Evolutionary conservation across 2,888 invertebrate genomes (phyloP).

Genomic region (Encarsia formosa): DNA sequence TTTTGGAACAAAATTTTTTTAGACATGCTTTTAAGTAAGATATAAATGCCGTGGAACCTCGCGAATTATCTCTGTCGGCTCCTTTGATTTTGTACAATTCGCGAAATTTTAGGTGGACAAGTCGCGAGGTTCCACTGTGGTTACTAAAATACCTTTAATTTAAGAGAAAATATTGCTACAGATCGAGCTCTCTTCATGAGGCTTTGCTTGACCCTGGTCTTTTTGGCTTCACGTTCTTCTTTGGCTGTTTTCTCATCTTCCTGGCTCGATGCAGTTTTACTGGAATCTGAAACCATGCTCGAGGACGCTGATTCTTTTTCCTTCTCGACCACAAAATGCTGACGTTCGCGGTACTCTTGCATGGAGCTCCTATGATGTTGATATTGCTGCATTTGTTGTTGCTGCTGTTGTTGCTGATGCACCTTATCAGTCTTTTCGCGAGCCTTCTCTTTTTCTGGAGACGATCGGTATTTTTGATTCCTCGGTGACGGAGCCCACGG

Average conservation of each 20-base stretch:
- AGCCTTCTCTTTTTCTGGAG: slow-evolving; percentile 47
- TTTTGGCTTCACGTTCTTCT: slow-evolving; percentile 63
- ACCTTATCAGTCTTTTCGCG: slow-evolving; percentile 43
- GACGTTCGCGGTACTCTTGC: slow-evolving; percentile 35
- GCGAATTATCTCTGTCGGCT: no score
- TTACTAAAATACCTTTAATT: slow-evolving; percentile 63
- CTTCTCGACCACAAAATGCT: slow-evolving; percentile 27
- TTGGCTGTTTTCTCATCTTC: slow-evolving; percentile 52
- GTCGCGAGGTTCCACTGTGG: no score
- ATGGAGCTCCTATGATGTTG: slow-evolving; percentile 32
- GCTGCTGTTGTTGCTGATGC: slow-evolving; percentile 42
- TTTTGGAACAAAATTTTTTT: no score
- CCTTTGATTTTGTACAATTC: no score
- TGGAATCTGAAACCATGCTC: slow-evolving; percentile 44
- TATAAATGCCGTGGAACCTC: no score
- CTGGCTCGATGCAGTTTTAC: slow-evolving; percentile 57
- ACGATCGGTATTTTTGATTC: slow-evolving; percentile 48
- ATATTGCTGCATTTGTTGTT: slow-evolving; percentile 37
- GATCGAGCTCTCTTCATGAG: slow-evolving; percentile 80
- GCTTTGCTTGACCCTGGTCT: slow-evolving; percentile 68
- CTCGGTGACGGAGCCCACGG: slow-evolving; percentile 53
- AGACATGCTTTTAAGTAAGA: no score
- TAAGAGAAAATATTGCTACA: slow-evolving; percentile 80
- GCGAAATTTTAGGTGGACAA: no score
- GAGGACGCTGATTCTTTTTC: slow-evolving; percentile 32